phyloP scores from a whole-genome alignment of 2,113 vertebrate species.

The Vulpes ferrilata region DNA sequence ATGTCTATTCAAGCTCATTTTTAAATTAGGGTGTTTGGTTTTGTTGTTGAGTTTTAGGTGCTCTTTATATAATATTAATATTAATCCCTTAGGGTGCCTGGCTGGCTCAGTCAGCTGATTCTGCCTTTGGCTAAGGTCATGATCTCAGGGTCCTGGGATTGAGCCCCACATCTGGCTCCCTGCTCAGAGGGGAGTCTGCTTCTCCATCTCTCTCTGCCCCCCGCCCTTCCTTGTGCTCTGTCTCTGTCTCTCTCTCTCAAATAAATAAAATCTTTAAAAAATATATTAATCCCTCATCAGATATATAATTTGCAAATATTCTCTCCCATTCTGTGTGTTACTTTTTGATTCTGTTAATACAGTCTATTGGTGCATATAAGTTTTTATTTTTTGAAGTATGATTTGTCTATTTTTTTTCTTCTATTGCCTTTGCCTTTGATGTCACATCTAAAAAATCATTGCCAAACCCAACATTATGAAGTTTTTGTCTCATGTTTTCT shows the following conservation, averaged over 20 bases:
- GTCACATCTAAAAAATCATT: slow-evolving; percentile 15
- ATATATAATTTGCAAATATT: background rate
- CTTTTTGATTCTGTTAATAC: background rate
- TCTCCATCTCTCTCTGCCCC: no score
- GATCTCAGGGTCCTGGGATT: no score
- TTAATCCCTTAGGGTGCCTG: background rate
- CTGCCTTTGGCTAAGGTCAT: no score
- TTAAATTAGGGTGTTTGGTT: background rate
- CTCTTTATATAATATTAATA: background rate
- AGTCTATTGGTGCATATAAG: background rate
- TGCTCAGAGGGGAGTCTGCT: no score
- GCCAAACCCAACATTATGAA: background rate
- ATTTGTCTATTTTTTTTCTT: background rate
- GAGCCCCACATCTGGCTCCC: no score
- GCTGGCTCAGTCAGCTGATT: no score
- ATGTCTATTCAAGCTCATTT: background rate
- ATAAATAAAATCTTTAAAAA: no score
- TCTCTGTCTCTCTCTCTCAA: no score
- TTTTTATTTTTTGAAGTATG: background rate
- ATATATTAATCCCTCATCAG: background rate
- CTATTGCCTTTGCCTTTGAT: background rate
- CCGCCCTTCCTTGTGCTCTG: no score
- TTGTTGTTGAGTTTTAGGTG: background rate
- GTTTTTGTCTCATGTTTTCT: background rate
- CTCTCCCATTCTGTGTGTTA: background rate